These are phyloP conservation scores for Drosophila nr. medialis DNA, from an alignment of 2,888 invertebrate species.

Conservation along the genomic window DNA sequence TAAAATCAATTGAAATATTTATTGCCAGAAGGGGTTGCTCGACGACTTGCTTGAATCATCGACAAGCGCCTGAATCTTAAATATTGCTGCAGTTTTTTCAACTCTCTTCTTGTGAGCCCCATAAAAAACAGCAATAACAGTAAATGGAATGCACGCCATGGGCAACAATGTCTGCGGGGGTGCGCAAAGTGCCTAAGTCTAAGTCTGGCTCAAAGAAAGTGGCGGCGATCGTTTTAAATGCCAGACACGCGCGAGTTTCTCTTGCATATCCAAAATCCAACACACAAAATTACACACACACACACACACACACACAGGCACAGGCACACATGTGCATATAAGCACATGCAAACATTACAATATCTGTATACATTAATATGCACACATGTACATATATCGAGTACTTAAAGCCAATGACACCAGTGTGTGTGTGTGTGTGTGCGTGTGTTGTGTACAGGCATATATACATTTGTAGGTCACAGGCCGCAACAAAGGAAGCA, in stretches of 20 bases:
- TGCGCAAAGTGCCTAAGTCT: slow-evolving; percentile 16
- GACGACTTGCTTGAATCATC: slow-evolving; percentile 20
- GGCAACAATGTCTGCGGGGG: slow-evolving; percentile 13
- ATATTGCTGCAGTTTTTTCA: slow-evolving; percentile 1
- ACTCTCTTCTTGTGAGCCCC: background rate
- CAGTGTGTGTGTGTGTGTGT: slow-evolving; percentile 6
- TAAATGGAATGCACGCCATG: background rate
- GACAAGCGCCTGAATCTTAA: background rate
- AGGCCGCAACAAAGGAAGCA: slow-evolving; percentile 54
- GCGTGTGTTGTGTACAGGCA: slow-evolving; percentile 13
- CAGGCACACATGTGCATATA: slow-evolving; percentile 6
- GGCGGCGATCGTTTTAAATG: slow-evolving; percentile 40
- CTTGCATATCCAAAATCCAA: slow-evolving; percentile 36
- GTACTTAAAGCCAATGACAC: slow-evolving; percentile 46
- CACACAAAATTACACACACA: slow-evolving; percentile 4
- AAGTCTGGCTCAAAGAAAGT: slow-evolving; percentile 54
- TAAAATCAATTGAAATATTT: slow-evolving; percentile 34
- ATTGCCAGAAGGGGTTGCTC: background rate
- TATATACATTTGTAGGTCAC: slow-evolving; percentile 49
- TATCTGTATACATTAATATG: slow-evolving; percentile 1
- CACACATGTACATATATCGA: slow-evolving; percentile 2
- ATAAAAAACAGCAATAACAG: background rate
- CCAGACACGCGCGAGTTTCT: slow-evolving; percentile 62
- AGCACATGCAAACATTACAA: slow-evolving; percentile 30
- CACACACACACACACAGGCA: slow-evolving; percentile 33